These are phyloP conservation scores for Urocitellus parryii DNA, from an alignment of 2,113 vertebrate species.

Conservation along the genomic window DNA sequence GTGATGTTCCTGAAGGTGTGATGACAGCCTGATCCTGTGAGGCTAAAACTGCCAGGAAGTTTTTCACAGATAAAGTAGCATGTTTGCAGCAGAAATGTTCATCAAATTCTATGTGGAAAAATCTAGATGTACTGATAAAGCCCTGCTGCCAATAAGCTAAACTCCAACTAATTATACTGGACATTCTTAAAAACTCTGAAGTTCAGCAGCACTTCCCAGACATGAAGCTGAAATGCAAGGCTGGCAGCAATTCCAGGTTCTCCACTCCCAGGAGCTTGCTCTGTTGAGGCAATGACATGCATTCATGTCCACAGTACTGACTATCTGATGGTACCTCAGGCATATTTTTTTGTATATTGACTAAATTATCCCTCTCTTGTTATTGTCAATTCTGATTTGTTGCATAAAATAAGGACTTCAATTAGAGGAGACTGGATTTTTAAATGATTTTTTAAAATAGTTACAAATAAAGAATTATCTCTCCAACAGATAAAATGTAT, in stretches of 20 bases:
- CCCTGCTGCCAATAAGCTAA: not conserved
- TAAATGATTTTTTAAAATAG: constrained; percentile 25
- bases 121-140: not conserved
- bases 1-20: no score
- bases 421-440: not conserved
- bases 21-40: no score
- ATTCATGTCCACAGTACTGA: no score
- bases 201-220: not conserved
- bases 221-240: not conserved
- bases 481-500: not conserved
- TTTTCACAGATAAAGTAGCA: not conserved
- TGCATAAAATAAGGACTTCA: not conserved
- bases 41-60: not conserved
- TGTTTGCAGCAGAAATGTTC: not conserved
- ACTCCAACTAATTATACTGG: not conserved
- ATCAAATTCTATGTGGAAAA: not conserved
- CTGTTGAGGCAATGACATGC: no score
- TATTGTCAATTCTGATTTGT: not conserved
- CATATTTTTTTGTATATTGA: no score
- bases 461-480: not conserved
- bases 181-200: not conserved
- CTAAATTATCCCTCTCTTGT: not conserved
- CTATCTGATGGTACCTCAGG: no score
- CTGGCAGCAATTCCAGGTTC: not conserved
- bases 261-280: rapidly evolving